phyloP scores from a whole-genome alignment of 2,888 invertebrate species.

The Biston betularia region DNA sequence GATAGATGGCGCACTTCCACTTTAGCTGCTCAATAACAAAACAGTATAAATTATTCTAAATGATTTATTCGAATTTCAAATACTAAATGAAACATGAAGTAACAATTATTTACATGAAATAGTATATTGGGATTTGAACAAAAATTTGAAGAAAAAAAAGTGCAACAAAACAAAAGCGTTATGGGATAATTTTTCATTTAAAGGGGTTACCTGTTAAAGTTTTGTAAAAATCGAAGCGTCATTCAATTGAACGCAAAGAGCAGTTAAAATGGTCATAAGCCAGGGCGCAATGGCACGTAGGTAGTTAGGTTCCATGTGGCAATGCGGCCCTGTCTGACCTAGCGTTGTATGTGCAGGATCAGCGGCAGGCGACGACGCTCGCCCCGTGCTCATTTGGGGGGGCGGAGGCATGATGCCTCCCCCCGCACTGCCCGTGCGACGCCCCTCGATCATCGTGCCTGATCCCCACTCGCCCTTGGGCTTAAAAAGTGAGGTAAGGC shows the following conservation, averaged over 20 bases:
- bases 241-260: slow-evolving; percentile 7
- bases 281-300: slow-evolving; percentile 40
- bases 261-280: slow-evolving; percentile 31
- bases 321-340: slow-evolving; percentile 21
- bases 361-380: slow-evolving; percentile 61
- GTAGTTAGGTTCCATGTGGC: slow-evolving; percentile 35
- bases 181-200: neutral
- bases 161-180: neutral
- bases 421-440: slow-evolving; percentile 88
- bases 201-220: neutral
- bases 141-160: neutral
- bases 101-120: neutral
- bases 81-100: neutral
- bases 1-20: slow-evolving; percentile 31
- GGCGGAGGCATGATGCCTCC: slow-evolving; percentile 75
- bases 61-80: neutral
- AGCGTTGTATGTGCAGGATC: slow-evolving; percentile 47
- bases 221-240: neutral
- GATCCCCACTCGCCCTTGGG: slow-evolving; percentile 85
- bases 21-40: slow-evolving; percentile 36
- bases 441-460: slow-evolving; percentile 87
- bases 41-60: neutral
- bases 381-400: slow-evolving; percentile 70
- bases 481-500: slow-evolving; percentile 85
- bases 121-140: neutral